Evolutionary conservation across 2,113 vertebrate species (phyloP).

Genomic region (Pseudonaja textilis): DNA sequence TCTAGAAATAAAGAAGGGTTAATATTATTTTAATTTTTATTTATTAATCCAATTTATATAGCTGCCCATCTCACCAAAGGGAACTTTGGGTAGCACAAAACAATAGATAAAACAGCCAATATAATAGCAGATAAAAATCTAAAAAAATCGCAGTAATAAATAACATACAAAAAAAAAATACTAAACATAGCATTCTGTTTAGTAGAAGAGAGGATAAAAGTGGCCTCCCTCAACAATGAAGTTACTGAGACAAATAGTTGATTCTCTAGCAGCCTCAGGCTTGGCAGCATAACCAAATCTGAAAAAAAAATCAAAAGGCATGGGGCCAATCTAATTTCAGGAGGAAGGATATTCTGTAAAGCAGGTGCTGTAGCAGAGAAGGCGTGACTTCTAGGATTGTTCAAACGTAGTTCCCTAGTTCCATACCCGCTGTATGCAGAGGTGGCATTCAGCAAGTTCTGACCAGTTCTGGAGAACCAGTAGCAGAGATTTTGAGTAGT

Average conservation of each 20-base stretch:
- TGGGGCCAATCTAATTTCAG: not conserved
- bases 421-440: not conserved
- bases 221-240: not conserved
- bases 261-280: not conserved
- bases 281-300: not conserved
- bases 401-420: not conserved
- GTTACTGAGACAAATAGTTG: not conserved
- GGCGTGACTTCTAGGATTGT: not conserved
- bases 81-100: not conserved
- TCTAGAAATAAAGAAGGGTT: conserved; percentile 31
- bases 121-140: not conserved
- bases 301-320: not conserved
- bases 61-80: not conserved
- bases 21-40: conserved; percentile 3
- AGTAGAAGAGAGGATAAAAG: not conserved
- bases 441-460: too few species aligned
- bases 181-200: not conserved
- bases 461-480: too few species aligned
- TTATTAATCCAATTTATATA: not conserved
- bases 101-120: not conserved
- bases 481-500: too few species aligned
- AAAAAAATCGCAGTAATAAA: not conserved
- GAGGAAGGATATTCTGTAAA: not conserved
- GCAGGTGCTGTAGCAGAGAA: not conserved
- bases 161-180: not conserved